A percentile compares a stretch with the other conserved stretches of the same genome.
phyloP scores from a whole-genome alignment of 2,888 invertebrate species.

The Suillia variegata region DNA sequence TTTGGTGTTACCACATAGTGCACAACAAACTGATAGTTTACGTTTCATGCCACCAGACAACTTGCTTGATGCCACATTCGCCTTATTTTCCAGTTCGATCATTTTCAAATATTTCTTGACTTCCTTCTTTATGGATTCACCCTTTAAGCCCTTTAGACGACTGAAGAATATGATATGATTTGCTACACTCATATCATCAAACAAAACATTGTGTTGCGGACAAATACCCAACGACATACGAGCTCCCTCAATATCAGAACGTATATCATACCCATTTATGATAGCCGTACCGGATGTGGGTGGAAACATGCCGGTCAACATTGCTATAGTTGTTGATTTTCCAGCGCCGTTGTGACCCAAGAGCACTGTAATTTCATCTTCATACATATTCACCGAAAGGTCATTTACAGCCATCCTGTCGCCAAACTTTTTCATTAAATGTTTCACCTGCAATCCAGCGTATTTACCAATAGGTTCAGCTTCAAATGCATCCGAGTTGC shows the following conservation, averaged over 20 bases:
- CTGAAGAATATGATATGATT: constrained; percentile 86
- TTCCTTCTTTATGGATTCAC: constrained; percentile 65
- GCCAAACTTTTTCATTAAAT: constrained; percentile 69
- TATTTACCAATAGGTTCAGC: constrained; percentile 59
- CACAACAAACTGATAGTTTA: constrained; percentile 76
- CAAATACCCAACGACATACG: constrained; percentile 78
- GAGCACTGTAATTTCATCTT: constrained; percentile 87
- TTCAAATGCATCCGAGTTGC: constrained; percentile 44
- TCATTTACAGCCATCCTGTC: constrained; percentile 69
- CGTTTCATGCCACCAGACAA: constrained; percentile 81
- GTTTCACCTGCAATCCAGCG: constrained; percentile 65
- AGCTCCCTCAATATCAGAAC: constrained; percentile 68
- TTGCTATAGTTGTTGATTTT: constrained; percentile 92
- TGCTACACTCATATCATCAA: constrained; percentile 79
- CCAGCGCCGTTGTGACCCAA: constrained; percentile 84
- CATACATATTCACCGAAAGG: constrained; percentile 81
- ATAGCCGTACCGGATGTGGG: constrained; percentile 73
- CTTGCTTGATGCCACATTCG: constrained; percentile 65
- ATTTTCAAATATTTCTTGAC: constrained; percentile 69
- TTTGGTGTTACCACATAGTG: constrained; percentile 75
- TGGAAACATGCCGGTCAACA: constrained; percentile 81
- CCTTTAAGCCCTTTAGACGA: constrained; percentile 70
- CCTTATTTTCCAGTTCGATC: constrained; percentile 72
- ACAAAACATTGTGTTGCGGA: constrained; percentile 86
- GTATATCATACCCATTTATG: constrained; percentile 75